Percentiles rank a stretch among this genome's conserved stretches.
phyloP scores from a whole-genome alignment of 1,140 invertebrate genomes.

The Polypedilum pembai region DNA sequence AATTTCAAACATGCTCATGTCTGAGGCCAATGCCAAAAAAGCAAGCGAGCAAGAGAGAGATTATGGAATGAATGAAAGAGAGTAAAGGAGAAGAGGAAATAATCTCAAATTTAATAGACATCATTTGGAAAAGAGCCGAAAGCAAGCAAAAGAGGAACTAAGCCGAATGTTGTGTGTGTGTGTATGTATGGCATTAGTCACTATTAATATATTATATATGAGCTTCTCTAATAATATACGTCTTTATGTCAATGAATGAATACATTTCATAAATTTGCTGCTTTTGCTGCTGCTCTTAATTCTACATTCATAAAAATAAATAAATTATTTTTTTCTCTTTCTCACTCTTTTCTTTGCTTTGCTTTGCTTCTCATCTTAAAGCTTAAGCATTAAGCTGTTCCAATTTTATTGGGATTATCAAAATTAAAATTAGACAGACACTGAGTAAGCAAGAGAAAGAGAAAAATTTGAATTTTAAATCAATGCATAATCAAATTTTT shows the following conservation, averaged over 20 bases:
- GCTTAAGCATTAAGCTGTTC: conserved; percentile 10
- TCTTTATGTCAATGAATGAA: conserved; percentile 18
- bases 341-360: no score
- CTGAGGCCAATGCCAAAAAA: background rate
- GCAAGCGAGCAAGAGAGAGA: background rate
- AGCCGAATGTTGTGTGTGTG: background rate
- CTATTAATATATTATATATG: conserved; percentile 6
- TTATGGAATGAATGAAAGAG: background rate
- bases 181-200: conserved; percentile 16
- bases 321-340: no score
- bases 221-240: background rate
- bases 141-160: background rate
- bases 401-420: conserved; percentile 15
- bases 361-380: background rate
- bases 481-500: no score
- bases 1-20: no score
- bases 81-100: background rate
- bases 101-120: conserved; percentile 19
- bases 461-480: no score
- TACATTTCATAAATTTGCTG: conserved; percentile 4
- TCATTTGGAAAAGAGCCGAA: background rate
- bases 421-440: background rate
- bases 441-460: no score
- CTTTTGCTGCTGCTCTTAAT: no score
- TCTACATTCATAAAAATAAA: no score